Percentiles rank a stretch among this genome's conserved stretches.
phyloP scores from a whole-genome alignment of 1,140 invertebrate genomes.

The Macrotrachela quadricornifera region DNA sequence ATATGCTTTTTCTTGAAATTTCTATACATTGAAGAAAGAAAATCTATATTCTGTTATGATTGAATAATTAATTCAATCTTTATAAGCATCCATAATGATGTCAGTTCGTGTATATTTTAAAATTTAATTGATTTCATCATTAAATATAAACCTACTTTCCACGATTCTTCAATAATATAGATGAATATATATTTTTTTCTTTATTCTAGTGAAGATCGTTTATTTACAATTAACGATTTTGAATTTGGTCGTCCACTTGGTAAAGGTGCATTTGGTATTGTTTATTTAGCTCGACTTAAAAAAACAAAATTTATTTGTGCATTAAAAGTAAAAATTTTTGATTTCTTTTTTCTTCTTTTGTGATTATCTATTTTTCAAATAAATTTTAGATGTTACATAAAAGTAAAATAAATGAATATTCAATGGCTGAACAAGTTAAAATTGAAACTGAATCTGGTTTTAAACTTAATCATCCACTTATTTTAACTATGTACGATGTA shows the following conservation, averaged over 20 bases:
- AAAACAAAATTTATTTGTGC: conserved; percentile 72
- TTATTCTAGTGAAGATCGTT: no score
- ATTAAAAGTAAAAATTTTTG: conserved; percentile 42
- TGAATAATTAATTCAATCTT: no score
- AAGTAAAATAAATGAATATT: conserved; percentile 58
- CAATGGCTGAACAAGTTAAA: conserved; percentile 74
- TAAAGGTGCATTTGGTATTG: conserved; percentile 94
- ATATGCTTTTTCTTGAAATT: no score
- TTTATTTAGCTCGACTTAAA: conserved; percentile 83
- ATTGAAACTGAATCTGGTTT: conserved; percentile 74
- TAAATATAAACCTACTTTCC: no score
- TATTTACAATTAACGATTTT: conserved; percentile 50
- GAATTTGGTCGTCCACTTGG: conserved; percentile 78
- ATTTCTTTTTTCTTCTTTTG: no score
- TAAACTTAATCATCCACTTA: conserved; percentile 56
- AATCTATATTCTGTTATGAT: no score
- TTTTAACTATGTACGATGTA: conserved; percentile 63
- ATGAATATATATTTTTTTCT: no score
- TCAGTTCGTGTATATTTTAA: no score
- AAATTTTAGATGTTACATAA: conserved; percentile 46
- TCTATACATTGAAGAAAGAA: no score
- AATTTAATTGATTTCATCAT: no score
- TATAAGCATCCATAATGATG: no score
- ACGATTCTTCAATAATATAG: no score
- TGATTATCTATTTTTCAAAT: not conserved